These are phyloP conservation scores for Tautogolabrus adspersus DNA, from an alignment of 2,113 vertebrate species.

Conservation along the genomic window DNA sequence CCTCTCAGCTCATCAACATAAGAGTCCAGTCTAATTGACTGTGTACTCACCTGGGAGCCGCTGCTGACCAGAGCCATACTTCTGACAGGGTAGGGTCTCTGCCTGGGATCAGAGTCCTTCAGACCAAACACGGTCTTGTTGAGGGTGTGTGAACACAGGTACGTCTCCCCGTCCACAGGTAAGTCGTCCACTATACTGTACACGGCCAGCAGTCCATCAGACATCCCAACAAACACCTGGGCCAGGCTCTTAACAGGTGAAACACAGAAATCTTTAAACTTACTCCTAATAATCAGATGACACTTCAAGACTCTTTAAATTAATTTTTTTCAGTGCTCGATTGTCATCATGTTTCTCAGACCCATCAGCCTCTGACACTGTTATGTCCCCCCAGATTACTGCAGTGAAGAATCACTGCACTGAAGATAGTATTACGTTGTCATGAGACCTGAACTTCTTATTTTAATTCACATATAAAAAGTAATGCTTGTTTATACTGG, in stretches of 20 bases:
- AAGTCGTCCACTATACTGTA: conserved; percentile 86
- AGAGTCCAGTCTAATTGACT: background rate
- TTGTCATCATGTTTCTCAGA: too few relatives aligned
- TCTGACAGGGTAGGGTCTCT: conserved; percentile 89
- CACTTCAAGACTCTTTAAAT: too few relatives aligned
- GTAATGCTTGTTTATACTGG: too few relatives aligned
- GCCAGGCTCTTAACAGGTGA: conserved; percentile 81
- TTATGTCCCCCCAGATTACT: too few relatives aligned
- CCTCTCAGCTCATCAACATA: background rate
- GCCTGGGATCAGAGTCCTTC: conserved; percentile 87
- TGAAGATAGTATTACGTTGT: too few relatives aligned
- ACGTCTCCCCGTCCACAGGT: conserved; percentile 87
- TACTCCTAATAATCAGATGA: too few relatives aligned
- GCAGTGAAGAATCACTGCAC: too few relatives aligned
- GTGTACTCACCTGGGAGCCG: conserved; percentile 79
- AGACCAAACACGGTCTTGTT: conserved; percentile 90
- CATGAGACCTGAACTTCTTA: too few relatives aligned
- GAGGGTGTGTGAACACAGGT: conserved; percentile 93
- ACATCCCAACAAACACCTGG: conserved; percentile 91
- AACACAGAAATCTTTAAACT: background rate
- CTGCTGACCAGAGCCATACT: conserved; percentile 88
- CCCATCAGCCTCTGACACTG: too few relatives aligned
- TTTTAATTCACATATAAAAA: too few relatives aligned
- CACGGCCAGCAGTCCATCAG: conserved; percentile 89
- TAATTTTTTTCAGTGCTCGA: too few relatives aligned